These are phyloP conservation scores for Eulithis prunata DNA, from an alignment of 2,888 invertebrate species.

Conservation along the genomic window DNA sequence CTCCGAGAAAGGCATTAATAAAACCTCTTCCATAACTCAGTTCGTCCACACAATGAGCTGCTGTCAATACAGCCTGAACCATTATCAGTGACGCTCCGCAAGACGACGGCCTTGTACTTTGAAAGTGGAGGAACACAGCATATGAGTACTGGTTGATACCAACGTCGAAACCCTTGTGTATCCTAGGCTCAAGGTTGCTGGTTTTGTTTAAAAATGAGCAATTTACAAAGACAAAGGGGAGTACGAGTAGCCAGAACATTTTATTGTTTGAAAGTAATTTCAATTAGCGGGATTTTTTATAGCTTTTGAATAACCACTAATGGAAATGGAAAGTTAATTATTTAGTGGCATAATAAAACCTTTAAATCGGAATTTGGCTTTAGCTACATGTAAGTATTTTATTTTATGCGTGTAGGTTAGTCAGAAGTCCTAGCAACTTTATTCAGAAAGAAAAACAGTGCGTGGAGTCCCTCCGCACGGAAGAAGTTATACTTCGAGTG, in stretches of 20 bases:
- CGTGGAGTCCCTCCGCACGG: no score
- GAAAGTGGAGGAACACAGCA: slow-evolving; percentile 9
- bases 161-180: slow-evolving; percentile 1
- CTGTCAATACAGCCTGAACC: slow-evolving; percentile 12
- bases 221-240: slow-evolving; percentile 1
- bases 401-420: no score
- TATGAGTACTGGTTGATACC: slow-evolving; percentile 8
- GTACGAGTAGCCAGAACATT: slow-evolving; percentile 5
- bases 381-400: background rate
- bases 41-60: slow-evolving; percentile 17
- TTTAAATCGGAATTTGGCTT: slow-evolving; percentile 21
- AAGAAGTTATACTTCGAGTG: no score
- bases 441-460: no score
- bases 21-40: slow-evolving; percentile 9
- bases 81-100: slow-evolving; percentile 14
- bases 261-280: slow-evolving; percentile 9
- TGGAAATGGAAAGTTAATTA: slow-evolving; percentile 8
- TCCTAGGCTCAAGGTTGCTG: background rate
- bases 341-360: slow-evolving; percentile 7
- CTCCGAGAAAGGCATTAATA: slow-evolving; percentile 11
- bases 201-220: background rate
- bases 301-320: slow-evolving; percentile 7
- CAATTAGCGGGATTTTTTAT: slow-evolving; percentile 9
- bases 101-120: slow-evolving; percentile 4
- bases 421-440: no score